Conservation (phyloP, 2,888 invertebrate genomes). For the Chymomyza caudatula region DNA sequence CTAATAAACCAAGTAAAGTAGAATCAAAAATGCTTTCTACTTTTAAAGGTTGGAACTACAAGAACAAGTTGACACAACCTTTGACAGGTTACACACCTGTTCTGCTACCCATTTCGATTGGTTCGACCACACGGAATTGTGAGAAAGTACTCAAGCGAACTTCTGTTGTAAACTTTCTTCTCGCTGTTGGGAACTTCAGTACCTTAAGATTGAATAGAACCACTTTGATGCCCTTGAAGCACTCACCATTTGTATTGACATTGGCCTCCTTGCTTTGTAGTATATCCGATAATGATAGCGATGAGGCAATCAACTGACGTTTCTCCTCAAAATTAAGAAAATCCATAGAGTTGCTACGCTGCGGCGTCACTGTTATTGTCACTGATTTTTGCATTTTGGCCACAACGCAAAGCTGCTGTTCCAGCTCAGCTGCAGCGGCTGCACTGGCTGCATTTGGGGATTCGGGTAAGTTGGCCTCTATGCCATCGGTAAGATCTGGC, state of each 20-base stretch:
- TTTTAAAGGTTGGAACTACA: too few species aligned
- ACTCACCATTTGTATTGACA: slow-evolving; percentile 76
- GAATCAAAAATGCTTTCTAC: too few species aligned
- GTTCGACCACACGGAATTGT: too few species aligned
- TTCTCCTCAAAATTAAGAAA: slow-evolving; percentile 95
- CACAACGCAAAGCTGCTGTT: slow-evolving; percentile 77
- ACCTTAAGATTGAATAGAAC: too few species aligned
- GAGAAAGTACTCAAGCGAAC: too few species aligned
- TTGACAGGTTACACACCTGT: too few species aligned
- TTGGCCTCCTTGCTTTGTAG: slow-evolving; percentile 83
- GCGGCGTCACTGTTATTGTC: slow-evolving; percentile 83
- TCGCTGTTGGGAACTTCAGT: too few species aligned
- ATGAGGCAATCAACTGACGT: slow-evolving; percentile 91
- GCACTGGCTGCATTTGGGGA: slow-evolving; percentile 51
- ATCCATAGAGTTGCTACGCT: slow-evolving; percentile 90
- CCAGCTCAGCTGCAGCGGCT: slow-evolving; percentile 53
- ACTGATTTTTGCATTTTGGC: slow-evolving; percentile 81
- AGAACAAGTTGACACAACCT: too few species aligned
- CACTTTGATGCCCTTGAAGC: too few species aligned
- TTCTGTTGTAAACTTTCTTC: too few species aligned
- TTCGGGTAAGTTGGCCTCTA: slow-evolving; percentile 48
- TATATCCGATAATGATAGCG: slow-evolving; percentile 91
- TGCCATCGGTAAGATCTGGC: slow-evolving; percentile 67
- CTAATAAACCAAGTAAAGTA: too few species aligned
- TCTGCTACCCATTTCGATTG: too few species aligned